A percentile compares a stretch with the other conserved stretches of the same genome.
Evolutionary conservation across 2,888 invertebrate species (phyloP).

Genomic region (Linyphia triangularis): DNA sequence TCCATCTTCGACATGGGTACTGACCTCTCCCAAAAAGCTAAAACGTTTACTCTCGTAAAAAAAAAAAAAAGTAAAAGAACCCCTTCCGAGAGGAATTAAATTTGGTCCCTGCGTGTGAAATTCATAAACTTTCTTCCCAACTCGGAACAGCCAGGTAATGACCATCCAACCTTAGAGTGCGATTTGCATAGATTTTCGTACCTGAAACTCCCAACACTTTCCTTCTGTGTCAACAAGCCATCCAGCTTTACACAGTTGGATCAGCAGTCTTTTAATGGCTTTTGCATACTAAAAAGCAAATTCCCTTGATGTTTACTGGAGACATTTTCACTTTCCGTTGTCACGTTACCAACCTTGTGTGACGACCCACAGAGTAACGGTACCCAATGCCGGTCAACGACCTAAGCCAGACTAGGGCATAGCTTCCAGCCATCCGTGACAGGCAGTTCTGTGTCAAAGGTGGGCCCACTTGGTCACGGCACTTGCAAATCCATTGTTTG

Average conservation of each 20-base stretch:
- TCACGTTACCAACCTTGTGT: slow-evolving; percentile 64
- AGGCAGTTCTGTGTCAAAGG: slow-evolving; percentile 62
- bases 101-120: background rate
- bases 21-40: no score
- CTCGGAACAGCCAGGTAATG: background rate
- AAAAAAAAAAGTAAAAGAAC: no score
- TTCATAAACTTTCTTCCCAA: background rate
- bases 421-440: slow-evolving; percentile 65
- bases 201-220: background rate
- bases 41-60: no score
- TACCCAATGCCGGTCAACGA: slow-evolving; percentile 66
- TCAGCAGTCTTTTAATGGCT: slow-evolving; percentile 1
- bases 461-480: slow-evolving; percentile 58
- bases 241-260: background rate
- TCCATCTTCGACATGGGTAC: no score
- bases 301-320: background rate
- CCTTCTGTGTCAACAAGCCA: background rate
- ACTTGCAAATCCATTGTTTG: slow-evolving; percentile 52
- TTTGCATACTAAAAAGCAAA: slow-evolving; percentile 20
- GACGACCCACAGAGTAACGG: slow-evolving; percentile 37
- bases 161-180: background rate
- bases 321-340: slow-evolving; percentile 65
- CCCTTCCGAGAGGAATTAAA: background rate
- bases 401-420: slow-evolving; percentile 48
- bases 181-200: background rate